A percentile compares a stretch with the other conserved stretches of the same genome.
Conservation (phyloP, 2,113 vertebrate genomes). For the Actinemys pallida region DNA sequence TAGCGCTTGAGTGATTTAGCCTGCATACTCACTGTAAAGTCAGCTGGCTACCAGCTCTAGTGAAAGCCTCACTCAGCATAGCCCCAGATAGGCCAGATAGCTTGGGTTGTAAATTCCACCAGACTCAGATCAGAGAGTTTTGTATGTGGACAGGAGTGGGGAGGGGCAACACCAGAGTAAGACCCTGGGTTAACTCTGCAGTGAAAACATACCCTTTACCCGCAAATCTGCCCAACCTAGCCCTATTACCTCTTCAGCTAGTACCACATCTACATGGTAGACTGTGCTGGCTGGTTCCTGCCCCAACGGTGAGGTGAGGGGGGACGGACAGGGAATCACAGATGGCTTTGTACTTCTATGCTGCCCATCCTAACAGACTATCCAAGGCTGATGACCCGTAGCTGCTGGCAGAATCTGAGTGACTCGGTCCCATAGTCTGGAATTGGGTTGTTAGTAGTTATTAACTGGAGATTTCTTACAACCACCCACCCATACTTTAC, state of each 20-base stretch:
- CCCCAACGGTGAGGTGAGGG: neutral
- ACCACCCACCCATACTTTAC: fast-evolving
- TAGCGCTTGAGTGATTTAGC: conserved; percentile 44
- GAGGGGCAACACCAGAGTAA: conserved; percentile 8
- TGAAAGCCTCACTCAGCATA: conserved; percentile 54
- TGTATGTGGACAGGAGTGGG: conserved; percentile 51
- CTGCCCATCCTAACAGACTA: fast-evolving
- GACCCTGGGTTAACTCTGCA: neutral
- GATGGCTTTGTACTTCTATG: neutral
- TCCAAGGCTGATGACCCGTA: neutral
- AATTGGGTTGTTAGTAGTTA: neutral
- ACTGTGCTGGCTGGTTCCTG: neutral
- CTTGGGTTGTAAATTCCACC: conserved; percentile 68
- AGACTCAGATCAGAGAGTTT: conserved; percentile 69
- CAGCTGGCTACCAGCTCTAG: conserved; percentile 12
- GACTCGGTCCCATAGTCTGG: neutral
- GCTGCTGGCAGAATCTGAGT: neutral
- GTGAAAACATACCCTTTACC: neutral
- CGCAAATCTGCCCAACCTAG: fast-evolving
- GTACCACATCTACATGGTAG: fast-evolving
- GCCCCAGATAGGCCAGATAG: conserved; percentile 31
- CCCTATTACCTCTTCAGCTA: fast-evolving
- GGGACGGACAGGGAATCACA: neutral
- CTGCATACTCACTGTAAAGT: conserved; percentile 17
- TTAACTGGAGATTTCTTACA: neutral